Conservation (phyloP, 1,140 invertebrate species). For the Ceratina calcarata region DNA sequence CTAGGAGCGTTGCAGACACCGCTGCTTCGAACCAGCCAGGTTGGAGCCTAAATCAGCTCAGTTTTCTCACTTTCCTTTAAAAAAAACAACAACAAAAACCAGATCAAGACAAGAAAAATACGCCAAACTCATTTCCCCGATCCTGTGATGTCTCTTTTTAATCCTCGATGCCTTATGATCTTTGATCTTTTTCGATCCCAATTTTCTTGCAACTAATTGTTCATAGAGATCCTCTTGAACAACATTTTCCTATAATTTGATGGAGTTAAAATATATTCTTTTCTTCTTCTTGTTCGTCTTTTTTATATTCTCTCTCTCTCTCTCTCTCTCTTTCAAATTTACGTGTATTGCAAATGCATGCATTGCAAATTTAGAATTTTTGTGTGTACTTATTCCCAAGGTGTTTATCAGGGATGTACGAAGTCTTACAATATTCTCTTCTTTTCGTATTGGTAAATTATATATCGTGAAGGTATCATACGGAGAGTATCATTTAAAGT, state of each 20-base stretch:
- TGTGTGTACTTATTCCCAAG: slow-evolving; percentile 28
- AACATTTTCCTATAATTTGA: slow-evolving; percentile 19
- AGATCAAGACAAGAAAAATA: neutral
- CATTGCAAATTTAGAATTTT: slow-evolving; percentile 63
- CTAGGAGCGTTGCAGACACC: slow-evolving; percentile 80
- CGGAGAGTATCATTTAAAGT: slow-evolving; percentile 35
- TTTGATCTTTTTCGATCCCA: slow-evolving; percentile 42
- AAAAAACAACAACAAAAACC: slow-evolving; percentile 1
- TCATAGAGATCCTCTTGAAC: neutral
- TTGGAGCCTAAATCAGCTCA: slow-evolving; percentile 81
- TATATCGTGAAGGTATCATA: slow-evolving; percentile 48
- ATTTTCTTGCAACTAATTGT: slow-evolving; percentile 49
- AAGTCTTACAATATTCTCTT: neutral
- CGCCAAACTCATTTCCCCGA: slow-evolving; percentile 48
- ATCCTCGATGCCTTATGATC: slow-evolving; percentile 16
- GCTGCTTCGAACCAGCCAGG: slow-evolving; percentile 81
- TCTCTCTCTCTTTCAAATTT: slow-evolving; percentile 26
- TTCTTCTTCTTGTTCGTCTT: slow-evolving; percentile 48
- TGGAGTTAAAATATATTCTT: slow-evolving; percentile 46
- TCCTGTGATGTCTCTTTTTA: slow-evolving; percentile 13
- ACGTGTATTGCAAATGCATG: slow-evolving; percentile 70
- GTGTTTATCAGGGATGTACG: slow-evolving; percentile 25
- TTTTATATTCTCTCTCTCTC: slow-evolving; percentile 20
- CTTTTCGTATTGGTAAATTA: neutral
- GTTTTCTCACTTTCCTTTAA: slow-evolving; percentile 74